A percentile compares a stretch with the other conserved stretches of the same genome.
Evolutionary conservation across 1,140 invertebrate species (phyloP).

Genomic region (Aphidius ervi): DNA sequence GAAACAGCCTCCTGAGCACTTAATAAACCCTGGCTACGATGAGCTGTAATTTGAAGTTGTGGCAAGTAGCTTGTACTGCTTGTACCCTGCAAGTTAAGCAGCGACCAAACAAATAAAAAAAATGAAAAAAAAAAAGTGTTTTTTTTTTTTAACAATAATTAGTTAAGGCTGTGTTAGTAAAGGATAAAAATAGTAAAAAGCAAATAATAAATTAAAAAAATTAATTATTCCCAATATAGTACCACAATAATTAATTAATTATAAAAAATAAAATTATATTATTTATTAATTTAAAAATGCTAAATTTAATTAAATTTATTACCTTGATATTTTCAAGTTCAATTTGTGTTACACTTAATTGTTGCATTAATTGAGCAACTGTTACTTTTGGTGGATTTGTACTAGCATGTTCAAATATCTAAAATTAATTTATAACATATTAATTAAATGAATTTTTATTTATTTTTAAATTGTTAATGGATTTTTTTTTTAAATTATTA

Average conservation of each 20-base stretch:
- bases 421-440: constrained; percentile 30
- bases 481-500: constrained; percentile 7
- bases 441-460: neutral
- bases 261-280: no score
- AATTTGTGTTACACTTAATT: constrained; percentile 73
- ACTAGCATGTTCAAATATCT: constrained; percentile 62
- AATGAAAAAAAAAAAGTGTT: constrained; percentile 29
- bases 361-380: constrained; percentile 71
- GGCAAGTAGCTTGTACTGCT: constrained; percentile 65
- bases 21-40: constrained; percentile 67
- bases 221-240: no score
- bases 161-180: neutral
- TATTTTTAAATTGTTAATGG: neutral
- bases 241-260: no score
- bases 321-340: constrained; percentile 83
- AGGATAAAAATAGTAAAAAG: neutral
- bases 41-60: constrained; percentile 60
- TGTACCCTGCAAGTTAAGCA: constrained; percentile 62
- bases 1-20: constrained; percentile 85
- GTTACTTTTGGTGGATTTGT: constrained; percentile 62
- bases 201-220: constrained; percentile 14
- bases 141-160: neutral
- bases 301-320: constrained; percentile 34
- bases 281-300: no score
- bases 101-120: constrained; percentile 33